Base-by-base conservation (phyloP, 2,888 invertebrate species). In the Apotomis capreana region DNA sequence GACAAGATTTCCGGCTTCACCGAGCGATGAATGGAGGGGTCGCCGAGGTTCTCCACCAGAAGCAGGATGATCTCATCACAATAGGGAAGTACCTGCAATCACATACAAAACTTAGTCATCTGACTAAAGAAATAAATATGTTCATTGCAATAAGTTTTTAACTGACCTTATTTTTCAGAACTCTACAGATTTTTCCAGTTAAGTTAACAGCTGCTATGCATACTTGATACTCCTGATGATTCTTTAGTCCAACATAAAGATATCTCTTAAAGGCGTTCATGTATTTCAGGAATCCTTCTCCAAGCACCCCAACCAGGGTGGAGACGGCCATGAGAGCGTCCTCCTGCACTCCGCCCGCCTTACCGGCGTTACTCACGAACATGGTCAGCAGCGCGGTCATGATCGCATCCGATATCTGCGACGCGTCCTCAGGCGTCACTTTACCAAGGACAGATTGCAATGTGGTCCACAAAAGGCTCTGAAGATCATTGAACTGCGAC, bases 281-380 rank as follows among this genome's bases (percentile, higher is more conserved):
- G 87, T 99, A 99, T 84, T 98, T 98, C 52, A 97, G 90, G 90
- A 99, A 99, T 59, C 96, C 96, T 78, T 97, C 97, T 8, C 98
- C 98, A 68, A 99, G 93, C 5, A 98, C 97, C 90, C 99, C 99
- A 5, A 98, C 98, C 37, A 99, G 94, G 0, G 98, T 98, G 0
- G 99, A 97, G 0, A 99, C 98, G 0, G 99, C 99, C 95, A 99
- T 96, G 10, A 99, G 94, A 0, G 99, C 99, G 89, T 99, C 99
- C 89, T 99, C 99, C 89, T 99, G 99, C 0, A 99, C 99, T 4
- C 96, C 97, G 44, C 98, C 98, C 4, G 96, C 96, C 86, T 98
- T 98, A 60, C 97, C 96, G 0, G 96, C 96, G 80, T 97, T 97
- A 0, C 97, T 97, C 80, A 95, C 97, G 85, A 99, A 98, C 98